A percentile compares a stretch with the other conserved stretches of the same genome.
Evolutionary conservation across 1,140 invertebrate species (phyloP).

Genomic region (Tribolium madens): DNA sequence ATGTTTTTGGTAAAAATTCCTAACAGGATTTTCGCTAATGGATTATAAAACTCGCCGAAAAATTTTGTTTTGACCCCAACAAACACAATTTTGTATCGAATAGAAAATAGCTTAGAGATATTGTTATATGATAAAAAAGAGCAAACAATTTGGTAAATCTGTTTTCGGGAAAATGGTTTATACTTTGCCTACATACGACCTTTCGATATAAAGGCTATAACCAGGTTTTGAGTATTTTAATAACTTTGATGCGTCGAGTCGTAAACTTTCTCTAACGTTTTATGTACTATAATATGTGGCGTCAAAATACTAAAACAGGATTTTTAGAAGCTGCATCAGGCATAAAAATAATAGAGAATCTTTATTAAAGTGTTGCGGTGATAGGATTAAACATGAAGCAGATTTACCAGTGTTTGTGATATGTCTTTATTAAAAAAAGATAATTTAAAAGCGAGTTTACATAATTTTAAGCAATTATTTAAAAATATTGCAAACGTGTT

Average conservation of each 20-base stretch:
- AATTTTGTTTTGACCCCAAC: constrained; percentile 15
- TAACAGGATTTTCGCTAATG: not conserved
- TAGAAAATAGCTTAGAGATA: not conserved
- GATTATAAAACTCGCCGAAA: constrained; percentile 7
- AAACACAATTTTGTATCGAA: constrained; percentile 6
- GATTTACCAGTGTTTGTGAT: too few species aligned
- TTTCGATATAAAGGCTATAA: not conserved
- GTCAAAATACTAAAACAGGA: not conserved
- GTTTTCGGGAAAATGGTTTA: constrained; percentile 4
- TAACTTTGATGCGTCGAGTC: not conserved
- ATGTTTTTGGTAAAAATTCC: not conserved
- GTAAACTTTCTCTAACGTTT: not conserved
- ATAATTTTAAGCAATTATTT: too few species aligned
- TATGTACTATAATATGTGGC: not conserved
- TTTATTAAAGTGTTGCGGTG: not conserved
- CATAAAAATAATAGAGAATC: not conserved
- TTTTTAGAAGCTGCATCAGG: not conserved
- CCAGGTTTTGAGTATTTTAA: not conserved
- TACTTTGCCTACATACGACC: not conserved
- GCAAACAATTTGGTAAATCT: constrained; percentile 11
- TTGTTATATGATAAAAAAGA: constrained; percentile 3
- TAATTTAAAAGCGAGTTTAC: too few species aligned
- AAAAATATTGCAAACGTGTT: too few species aligned
- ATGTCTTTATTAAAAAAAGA: too few species aligned
- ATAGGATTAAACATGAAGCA: too few species aligned